phyloP scores from a whole-genome alignment of 1,140 invertebrate genomes.

The Drosophila willistoni region DNA sequence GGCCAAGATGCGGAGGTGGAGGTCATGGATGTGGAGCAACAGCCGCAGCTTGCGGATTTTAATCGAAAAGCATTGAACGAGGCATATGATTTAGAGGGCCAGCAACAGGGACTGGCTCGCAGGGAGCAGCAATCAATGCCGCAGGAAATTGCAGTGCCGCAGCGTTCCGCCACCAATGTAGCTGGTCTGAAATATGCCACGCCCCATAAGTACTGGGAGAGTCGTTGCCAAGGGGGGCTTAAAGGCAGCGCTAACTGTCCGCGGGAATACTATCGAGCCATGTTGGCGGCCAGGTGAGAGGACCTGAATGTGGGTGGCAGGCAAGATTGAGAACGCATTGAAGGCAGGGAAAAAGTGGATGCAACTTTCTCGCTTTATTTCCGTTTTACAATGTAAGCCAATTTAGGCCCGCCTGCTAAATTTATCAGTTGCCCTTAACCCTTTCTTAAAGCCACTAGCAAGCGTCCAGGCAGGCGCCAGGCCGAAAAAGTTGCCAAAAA shows the following conservation, averaged over 20 bases:
- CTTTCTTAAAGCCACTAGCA: constrained; percentile 12
- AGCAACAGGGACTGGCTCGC: constrained; percentile 16
- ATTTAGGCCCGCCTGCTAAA: constrained; percentile 51
- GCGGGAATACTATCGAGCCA: constrained; percentile 70
- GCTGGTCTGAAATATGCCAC: constrained; percentile 46
- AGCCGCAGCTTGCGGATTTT: constrained; percentile 56
- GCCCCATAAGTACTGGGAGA: constrained; percentile 63
- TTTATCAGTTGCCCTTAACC: constrained; percentile 29
- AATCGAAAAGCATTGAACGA: constrained; percentile 68
- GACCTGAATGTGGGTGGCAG: constrained; percentile 56
- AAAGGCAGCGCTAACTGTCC: constrained; percentile 53
- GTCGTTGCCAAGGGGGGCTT: constrained; percentile 57
- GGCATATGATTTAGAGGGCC: constrained; percentile 67
- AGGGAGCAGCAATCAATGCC: constrained; percentile 61
- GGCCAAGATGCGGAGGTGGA: not conserved
- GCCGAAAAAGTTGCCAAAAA: constrained; percentile 27
- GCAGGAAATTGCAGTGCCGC: constrained; percentile 66
- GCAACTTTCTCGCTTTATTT: constrained; percentile 59
- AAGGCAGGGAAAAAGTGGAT: constrained; percentile 29
- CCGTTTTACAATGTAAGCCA: constrained; percentile 46
- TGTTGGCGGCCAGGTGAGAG: constrained; percentile 70
- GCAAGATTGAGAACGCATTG: constrained; percentile 37
- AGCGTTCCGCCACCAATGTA: constrained; percentile 12
- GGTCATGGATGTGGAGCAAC: constrained; percentile 40
- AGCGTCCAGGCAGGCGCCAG: constrained; percentile 47